Evolutionary conservation across 2,113 vertebrate genomes (phyloP), one percentile per base, ranked within the genome.

Genomic region (Cavia porcellus): DNA sequence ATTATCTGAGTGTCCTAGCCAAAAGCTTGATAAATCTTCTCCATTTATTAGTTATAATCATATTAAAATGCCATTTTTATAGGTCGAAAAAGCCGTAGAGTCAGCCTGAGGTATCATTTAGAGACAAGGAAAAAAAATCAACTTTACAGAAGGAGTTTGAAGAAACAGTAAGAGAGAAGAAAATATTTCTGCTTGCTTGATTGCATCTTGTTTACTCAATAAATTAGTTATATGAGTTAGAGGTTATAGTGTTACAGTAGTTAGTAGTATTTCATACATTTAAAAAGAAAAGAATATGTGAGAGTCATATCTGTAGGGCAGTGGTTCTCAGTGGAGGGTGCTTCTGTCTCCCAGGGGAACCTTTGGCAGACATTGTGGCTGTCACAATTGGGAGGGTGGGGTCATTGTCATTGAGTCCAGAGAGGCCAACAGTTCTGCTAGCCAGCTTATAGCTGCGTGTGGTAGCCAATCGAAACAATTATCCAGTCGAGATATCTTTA

Each of bases 11-110:
- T 95, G 55, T 93, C 28, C 35, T 96, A 91, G 87, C 74, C 80
- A 90, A 89, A 94, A 81, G 86, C 89, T 89, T 95, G 95, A 93
- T 96, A 93, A 95, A 83, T 94, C 74, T 92, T 84, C 66, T 89
- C 80, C 79, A 84, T 89, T 97, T 95, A 95, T 91, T 93, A 96
- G 74, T 42, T 86, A 89, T 86, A 95, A 89, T 74, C 57, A 68
- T 79, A 95, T 96, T 93, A 96, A 95, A 93, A 75, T 92, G 80
- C 30, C 50, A 83, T 88, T 95, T 93, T 83, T 55, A 3, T 92
- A 95, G 92, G 74, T 83, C 28, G 93, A 86, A 93, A 94, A 92
- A 52, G 72, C 24, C 47, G 15, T 38, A 35, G 52, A 55, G 62
- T 62, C 55, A 74, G 62, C 38, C n/a, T 64, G 45, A 85, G n/a